Conservation (phyloP, 2,113 vertebrate species). For the Planiliza haematocheilus region DNA sequence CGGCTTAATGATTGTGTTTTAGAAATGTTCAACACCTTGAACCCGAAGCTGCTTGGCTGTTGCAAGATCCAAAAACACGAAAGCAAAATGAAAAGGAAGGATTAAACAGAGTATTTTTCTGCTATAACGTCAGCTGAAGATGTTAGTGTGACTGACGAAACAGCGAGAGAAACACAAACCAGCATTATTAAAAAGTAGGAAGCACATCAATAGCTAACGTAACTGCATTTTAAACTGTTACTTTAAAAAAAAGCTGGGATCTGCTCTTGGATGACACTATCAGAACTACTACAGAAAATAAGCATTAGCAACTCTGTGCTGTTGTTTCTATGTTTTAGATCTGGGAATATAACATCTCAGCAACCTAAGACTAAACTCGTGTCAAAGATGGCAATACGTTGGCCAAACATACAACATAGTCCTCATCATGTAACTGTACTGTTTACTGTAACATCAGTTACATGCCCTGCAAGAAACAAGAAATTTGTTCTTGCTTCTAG, state of each 20-base stretch:
- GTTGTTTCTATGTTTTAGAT: background rate
- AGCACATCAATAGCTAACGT: too few species aligned
- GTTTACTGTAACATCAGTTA: too few species aligned
- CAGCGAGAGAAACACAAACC: too few species aligned
- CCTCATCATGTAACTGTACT: background rate
- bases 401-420: background rate
- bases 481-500: too few species aligned
- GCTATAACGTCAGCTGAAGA: too few species aligned
- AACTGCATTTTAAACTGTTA: too few species aligned
- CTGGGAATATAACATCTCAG: too few species aligned
- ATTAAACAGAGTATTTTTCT: background rate
- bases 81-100: background rate
- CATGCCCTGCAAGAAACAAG: too few species aligned
- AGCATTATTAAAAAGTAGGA: too few species aligned
- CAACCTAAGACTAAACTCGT: background rate
- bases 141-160: too few species aligned
- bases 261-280: background rate
- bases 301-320: background rate
- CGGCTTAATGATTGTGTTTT: constrained; percentile 25
- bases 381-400: background rate
- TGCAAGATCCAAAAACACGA: background rate
- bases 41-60: background rate
- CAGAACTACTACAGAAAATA: background rate
- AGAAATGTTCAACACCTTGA: background rate
- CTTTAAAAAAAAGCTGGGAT: background rate